A percentile compares a stretch with the other conserved stretches of the same genome.
Conservation (phyloP, 2,797 vertebrate genomes). For the Schizopygopsis pylzovi region DNA sequence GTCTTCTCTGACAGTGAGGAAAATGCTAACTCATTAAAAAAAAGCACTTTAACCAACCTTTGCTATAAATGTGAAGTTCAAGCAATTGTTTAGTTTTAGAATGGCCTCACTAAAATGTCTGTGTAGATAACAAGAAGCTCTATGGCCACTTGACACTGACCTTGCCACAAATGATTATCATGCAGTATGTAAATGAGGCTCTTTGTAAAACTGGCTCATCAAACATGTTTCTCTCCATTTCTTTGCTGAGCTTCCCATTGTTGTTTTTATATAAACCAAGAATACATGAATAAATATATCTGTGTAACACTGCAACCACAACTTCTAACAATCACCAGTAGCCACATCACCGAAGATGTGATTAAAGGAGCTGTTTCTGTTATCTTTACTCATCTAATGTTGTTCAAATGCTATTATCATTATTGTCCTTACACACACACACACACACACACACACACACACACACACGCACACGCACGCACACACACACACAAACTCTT, state of each 20-base stretch:
- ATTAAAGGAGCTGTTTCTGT: not conserved
- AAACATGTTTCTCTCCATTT: not conserved
- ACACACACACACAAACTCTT: too few species aligned
- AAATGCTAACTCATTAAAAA: constrained; percentile 41
- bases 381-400: not conserved
- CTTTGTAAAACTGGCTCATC: not conserved
- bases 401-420: not conserved
- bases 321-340: not conserved
- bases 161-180: constrained; percentile 14
- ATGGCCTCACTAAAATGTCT: not conserved
- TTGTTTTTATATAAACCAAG: not conserved
- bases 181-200: constrained; percentile 17
- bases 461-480: not conserved
- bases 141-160: constrained; percentile 29
- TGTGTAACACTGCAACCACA: not conserved
- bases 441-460: too few species aligned
- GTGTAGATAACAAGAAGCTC: constrained; percentile 17
- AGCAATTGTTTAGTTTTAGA: constrained; percentile 19
- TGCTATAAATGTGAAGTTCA: constrained; percentile 3
- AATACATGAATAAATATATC: not conserved
- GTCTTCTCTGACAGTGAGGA: constrained; percentile 53
- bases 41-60: constrained; percentile 4
- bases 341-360: not conserved
- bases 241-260: not conserved
- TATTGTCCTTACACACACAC: not conserved